Evolutionary conservation across 2,888 invertebrate genomes (phyloP).

Genomic region (Meteorus cinctellus): DNA sequence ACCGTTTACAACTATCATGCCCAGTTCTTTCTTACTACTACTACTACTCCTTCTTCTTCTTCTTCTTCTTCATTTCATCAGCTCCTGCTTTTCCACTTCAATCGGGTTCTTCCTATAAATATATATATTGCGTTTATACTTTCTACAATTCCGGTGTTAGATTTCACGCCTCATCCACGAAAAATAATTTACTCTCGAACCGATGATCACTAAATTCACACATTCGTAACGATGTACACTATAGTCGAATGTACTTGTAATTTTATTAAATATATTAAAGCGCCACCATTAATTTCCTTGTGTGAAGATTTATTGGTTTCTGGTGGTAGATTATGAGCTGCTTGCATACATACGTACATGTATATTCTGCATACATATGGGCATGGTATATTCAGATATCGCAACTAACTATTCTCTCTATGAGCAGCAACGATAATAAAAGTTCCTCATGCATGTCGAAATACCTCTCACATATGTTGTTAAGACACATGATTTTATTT

Average conservation of each 20-base stretch:
- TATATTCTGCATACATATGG: background rate
- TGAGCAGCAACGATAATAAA: slow-evolving; percentile 1
- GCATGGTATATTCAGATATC: background rate
- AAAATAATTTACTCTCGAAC: too few relatives aligned
- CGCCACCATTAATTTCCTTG: background rate
- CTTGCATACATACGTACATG: background rate
- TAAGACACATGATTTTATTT: background rate
- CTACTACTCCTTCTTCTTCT: background rate
- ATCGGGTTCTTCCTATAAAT: background rate
- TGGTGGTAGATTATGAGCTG: background rate
- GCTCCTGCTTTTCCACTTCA: background rate
- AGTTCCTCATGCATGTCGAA: slow-evolving; percentile 7
- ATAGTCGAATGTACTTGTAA: background rate
- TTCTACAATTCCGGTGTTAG: background rate
- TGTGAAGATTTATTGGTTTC: background rate
- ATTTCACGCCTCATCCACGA: too few relatives aligned
- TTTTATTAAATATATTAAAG: background rate
- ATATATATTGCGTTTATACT: background rate
- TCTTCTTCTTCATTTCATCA: background rate
- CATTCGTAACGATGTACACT: too few relatives aligned
- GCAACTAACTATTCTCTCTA: background rate
- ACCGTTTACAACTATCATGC: slow-evolving; percentile 58
- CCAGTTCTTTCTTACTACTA: background rate
- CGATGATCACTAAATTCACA: too few relatives aligned
- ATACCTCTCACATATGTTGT: background rate